Base-by-base conservation (phyloP, 2,888 invertebrate genomes). In the Xylophagus ater region DNA sequence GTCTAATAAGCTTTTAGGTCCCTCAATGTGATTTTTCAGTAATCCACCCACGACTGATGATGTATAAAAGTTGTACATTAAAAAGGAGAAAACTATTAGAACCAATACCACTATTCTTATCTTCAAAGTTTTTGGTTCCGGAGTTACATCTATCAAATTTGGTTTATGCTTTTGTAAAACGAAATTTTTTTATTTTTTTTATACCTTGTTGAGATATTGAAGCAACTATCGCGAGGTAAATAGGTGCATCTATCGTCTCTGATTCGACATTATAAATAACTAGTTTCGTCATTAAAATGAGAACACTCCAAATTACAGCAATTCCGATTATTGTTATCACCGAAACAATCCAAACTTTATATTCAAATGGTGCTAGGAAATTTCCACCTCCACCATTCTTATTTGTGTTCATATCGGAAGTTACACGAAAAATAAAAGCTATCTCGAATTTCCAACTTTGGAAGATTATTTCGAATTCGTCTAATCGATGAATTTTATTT, bases 41-140 rank as follows among this genome's bases (percentile, higher is more conserved):
- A 63, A 43, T 4, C 59, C 61, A n/a, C 62, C 61, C 24, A 63
- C 62, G 1, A 63, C 57, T 1, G 62, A 60, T 6, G 62, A 63
- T 4, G 62, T 63, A 34, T 63, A 63, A 43, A 56, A 63, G 32
- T 63, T 63, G 15, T 60, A 63, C 51, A 62, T 52, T 7, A 63
- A 47, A 9, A 62, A 32, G 0, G 58, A 56, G 34, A 57, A 59
- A 3, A 57, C 13, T 29, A 60, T 54, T 10, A 56, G 42, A 0
- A 56, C 55, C 4, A 59, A 47, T 1, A 55, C 49, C 10, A 61
- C 48, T 4, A 55, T 53, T 3, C 60, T 56, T 0, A 53, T 51
- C 1, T 60, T 41, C 4, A 51, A 34, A 14, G 49, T 50, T 4
- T 38, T 48, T 3, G 62, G 57, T 37, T 53, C 47, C 1, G 56